phyloP scores from a whole-genome alignment of 1,140 invertebrate genomes.

The Calephelis nemesis region DNA sequence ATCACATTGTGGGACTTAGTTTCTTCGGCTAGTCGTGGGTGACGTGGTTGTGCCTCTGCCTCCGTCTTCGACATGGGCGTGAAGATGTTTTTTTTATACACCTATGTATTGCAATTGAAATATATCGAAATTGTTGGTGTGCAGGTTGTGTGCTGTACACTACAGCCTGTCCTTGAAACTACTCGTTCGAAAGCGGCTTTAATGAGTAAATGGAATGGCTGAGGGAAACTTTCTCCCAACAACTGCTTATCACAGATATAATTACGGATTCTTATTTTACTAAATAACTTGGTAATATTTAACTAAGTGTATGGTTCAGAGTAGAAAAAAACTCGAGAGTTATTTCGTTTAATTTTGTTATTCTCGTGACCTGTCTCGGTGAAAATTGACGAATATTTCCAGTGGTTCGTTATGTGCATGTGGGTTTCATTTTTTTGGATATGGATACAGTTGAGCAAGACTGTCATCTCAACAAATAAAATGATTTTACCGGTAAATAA shows the following conservation, averaged over 20 bases:
- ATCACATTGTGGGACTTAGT: no score
- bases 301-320: neutral
- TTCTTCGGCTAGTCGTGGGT: no score
- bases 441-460: neutral
- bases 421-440: neutral
- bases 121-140: neutral
- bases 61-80: no score
- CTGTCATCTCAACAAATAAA: neutral
- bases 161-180: slow-evolving; percentile 4
- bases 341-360: no score
- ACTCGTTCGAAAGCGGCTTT: slow-evolving; percentile 5
- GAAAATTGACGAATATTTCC: no score
- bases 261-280: neutral
- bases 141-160: neutral
- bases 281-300: neutral
- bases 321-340: no score
- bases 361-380: no score
- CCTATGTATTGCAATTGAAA: neutral
- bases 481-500: neutral
- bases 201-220: neutral
- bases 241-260: neutral
- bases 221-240: slow-evolving; percentile 8
- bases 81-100: no score
- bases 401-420: no score
- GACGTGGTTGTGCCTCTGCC: no score